Conservation (phyloP, 2,888 invertebrate species). For the Oligia fasciuncula region DNA sequence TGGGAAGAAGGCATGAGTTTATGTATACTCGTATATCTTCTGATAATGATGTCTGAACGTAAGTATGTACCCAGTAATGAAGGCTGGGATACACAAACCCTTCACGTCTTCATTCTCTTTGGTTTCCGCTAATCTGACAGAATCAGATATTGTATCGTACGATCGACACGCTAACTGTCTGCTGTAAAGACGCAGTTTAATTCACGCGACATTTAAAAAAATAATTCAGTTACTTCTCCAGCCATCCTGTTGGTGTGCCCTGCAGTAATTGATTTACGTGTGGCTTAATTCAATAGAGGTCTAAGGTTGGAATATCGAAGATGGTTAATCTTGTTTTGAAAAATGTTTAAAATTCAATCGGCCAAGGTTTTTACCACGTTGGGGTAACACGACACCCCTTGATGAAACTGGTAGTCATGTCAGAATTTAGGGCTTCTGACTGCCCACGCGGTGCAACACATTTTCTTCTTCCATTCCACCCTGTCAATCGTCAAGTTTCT, state of each 20-base stretch:
- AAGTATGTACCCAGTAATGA: background rate
- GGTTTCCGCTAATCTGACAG: conserved; percentile 37
- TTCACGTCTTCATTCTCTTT: conserved; percentile 27
- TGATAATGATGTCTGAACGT: background rate
- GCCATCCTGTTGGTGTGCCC: too few relatives aligned
- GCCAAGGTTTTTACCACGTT: background rate
- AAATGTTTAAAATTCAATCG: background rate
- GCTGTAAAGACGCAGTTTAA: background rate
- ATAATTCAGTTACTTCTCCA: background rate
- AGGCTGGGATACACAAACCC: conserved; percentile 13
- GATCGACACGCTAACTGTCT: conserved; percentile 36
- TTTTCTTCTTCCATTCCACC: too few relatives aligned
- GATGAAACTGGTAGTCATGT: background rate
- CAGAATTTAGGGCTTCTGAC: background rate
- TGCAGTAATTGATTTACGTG: background rate
- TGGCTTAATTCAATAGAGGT: background rate
- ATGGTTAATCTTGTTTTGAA: background rate
- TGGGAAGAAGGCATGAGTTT: too few relatives aligned
- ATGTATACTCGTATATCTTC: background rate
- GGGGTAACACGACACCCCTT: too few relatives aligned
- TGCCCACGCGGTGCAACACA: too few relatives aligned
- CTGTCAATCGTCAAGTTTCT: too few relatives aligned
- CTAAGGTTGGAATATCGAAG: background rate
- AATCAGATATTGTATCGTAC: conserved; percentile 32
- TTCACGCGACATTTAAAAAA: conserved; percentile 2